Evolutionary conservation across 2,113 vertebrate species (phyloP).

Genomic region (Thamnophis sirtalis): DNA sequence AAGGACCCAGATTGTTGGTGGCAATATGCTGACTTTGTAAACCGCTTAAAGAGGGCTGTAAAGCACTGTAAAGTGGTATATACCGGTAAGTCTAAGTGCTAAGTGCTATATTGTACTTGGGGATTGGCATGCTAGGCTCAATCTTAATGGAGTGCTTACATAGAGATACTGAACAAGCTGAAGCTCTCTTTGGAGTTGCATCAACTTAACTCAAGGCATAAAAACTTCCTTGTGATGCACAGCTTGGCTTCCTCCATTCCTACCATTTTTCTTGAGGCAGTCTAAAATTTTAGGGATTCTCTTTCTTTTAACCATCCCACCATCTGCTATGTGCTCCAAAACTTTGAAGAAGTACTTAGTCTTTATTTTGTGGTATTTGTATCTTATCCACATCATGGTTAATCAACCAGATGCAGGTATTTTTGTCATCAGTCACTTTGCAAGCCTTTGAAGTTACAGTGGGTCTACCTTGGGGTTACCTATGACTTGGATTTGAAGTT

Average conservation of each 20-base stretch:
- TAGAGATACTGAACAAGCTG: background rate
- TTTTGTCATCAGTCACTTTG: too few relatives aligned
- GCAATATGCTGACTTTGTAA: too few relatives aligned
- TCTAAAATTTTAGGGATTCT: background rate
- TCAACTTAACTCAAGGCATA: background rate
- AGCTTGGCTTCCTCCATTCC: background rate
- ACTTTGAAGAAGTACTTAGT: background rate
- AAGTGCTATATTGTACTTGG: background rate
- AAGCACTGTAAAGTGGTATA: too few relatives aligned
- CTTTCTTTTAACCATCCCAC: background rate
- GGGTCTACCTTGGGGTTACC: too few relatives aligned
- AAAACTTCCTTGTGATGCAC: too few relatives aligned
- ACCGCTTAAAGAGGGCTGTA: too few relatives aligned
- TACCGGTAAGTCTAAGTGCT: too few relatives aligned
- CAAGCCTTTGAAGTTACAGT: too few relatives aligned
- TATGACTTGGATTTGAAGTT: too few relatives aligned
- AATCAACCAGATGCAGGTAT: background rate
- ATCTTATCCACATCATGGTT: background rate
- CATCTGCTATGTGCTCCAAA: background rate
- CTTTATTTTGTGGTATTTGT: background rate
- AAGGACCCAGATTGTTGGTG: too few relatives aligned
- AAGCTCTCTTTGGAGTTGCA: background rate
- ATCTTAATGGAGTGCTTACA: background rate
- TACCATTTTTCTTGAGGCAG: background rate
- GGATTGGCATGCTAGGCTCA: background rate